phyloP scores from a whole-genome alignment of 1,140 invertebrate species.

The Chrysoperla carnea region DNA sequence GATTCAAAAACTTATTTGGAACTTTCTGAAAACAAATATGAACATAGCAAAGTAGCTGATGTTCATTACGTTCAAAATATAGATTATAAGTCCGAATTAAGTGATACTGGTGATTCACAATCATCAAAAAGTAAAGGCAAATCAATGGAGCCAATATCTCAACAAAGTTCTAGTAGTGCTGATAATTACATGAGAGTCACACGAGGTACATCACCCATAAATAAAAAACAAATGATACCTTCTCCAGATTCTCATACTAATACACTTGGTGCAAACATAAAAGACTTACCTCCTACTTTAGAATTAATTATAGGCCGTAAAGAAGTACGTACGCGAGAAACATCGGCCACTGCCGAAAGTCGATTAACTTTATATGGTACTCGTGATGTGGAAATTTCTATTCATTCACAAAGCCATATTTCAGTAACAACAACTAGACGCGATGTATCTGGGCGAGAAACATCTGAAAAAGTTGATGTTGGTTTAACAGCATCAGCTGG shows the following conservation, averaged over 20 bases:
- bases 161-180: too few species aligned
- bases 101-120: neutral
- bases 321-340: slow-evolving; percentile 28
- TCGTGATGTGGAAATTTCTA: slow-evolving; percentile 29
- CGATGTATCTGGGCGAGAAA: slow-evolving; percentile 22
- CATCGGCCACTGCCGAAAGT: slow-evolving; percentile 28
- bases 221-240: slow-evolving; percentile 13
- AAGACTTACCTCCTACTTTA: slow-evolving; percentile 17
- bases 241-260: slow-evolving; percentile 7
- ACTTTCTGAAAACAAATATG: neutral
- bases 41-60: neutral
- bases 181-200: slow-evolving; percentile 1
- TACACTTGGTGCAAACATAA: slow-evolving; percentile 6
- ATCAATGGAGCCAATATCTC: slow-evolving; percentile 1
- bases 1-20: neutral
- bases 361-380: slow-evolving; percentile 26
- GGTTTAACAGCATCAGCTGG: slow-evolving; percentile 20
- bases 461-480: slow-evolving; percentile 24
- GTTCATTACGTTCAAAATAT: neutral
- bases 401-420: slow-evolving; percentile 30
- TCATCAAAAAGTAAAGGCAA: slow-evolving; percentile 4
- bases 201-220: slow-evolving; percentile 24
- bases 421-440: slow-evolving; percentile 23
- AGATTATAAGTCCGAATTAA: neutral
- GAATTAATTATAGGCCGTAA: slow-evolving; percentile 30